Evolutionary conservation across 2,797 vertebrate species (phyloP), one percentile per base, ranked within the genome.

Genomic region (Aeoliscus strigatus): DNA sequence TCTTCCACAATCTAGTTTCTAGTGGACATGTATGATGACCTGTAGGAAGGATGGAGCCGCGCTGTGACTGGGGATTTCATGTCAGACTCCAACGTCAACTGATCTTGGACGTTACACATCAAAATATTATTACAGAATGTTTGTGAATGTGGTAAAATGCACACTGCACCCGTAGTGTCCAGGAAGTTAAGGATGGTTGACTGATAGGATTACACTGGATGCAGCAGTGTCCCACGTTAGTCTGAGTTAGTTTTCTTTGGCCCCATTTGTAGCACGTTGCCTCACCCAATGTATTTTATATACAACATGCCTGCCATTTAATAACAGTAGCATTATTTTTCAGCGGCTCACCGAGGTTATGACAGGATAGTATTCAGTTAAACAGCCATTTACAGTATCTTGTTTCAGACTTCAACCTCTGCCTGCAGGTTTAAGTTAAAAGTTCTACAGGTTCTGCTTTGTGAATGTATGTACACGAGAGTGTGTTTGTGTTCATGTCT

Each of bases 401-500:
- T 15, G 2, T 41, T 37, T 33, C 4, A 36, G 6, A 27, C 17
- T 39, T 46, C 25, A 7, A 30, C 27, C 50, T 42, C 0, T 6
- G 29, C 16, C 29, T 41, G 34, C 14, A 42, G 16, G n/a, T 24
- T 36, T 12, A 39, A 38, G n/a, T 46, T 8, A 35, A 65, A 52
- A 8, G 15, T 29, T 45, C 10, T 15, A 59, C 14, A 49, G 24
- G 27, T 31, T 16, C 42, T 34, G 46, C 29, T 46, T 55, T 52
- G 39, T 69, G 37, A 66, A 66, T 70, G 49, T 63, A 53, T 35
- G 47, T 25, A 25, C 24, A 18, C 27, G 32, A 18, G 16, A 28
- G 29, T 27, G 34, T 14, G n/a, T 48, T 18, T 62, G 30, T 25
- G 17, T 62, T 9, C 44, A 0, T 62, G 33, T 57, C 12, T 43